These are phyloP conservation scores for Neodon shergylaensis DNA, from an alignment of 2,113 vertebrate genomes.

Conservation along the genomic window DNA sequence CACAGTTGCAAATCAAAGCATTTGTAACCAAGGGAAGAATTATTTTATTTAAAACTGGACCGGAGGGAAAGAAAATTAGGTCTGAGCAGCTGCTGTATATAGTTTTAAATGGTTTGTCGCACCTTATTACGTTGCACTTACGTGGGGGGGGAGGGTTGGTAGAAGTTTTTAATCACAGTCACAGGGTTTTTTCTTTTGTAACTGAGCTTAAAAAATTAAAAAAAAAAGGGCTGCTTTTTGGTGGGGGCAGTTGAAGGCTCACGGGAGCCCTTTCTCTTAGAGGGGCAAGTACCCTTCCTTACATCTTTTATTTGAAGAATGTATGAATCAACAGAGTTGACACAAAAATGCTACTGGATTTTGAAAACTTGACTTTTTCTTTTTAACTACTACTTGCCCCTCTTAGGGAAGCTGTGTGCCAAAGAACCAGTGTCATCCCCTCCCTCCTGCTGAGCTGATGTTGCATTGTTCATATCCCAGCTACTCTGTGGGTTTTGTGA, in stretches of 20 bases:
- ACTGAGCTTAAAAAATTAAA: slow-evolving; percentile 85
- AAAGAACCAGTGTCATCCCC: slow-evolving; percentile 92
- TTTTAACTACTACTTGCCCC: slow-evolving; percentile 82
- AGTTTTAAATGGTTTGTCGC: slow-evolving; percentile 94
- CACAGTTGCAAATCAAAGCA: slow-evolving; percentile 85
- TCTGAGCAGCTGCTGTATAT: slow-evolving; percentile 91
- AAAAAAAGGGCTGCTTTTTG: slow-evolving; percentile 85
- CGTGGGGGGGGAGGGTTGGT: slow-evolving; percentile 89
- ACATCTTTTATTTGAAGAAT: slow-evolving; percentile 71
- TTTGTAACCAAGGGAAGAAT: slow-evolving; percentile 87
- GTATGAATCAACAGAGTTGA: slow-evolving; percentile 79
- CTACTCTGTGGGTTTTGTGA: slow-evolving; percentile 96
- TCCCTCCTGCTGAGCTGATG: slow-evolving; percentile 92
- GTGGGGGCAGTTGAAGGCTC: slow-evolving; percentile 86
- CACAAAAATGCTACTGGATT: slow-evolving; percentile 87
- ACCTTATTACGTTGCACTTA: slow-evolving; percentile 99
- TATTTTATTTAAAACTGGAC: slow-evolving; percentile 89
- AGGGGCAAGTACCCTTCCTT: slow-evolving; percentile 82
- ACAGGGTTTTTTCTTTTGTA: slow-evolving; percentile 92
- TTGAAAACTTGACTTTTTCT: slow-evolving; percentile 85
- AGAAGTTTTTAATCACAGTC: slow-evolving; percentile 98
- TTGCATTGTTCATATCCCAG: slow-evolving; percentile 92
- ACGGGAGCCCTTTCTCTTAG: slow-evolving; percentile 86
- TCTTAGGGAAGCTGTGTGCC: slow-evolving; percentile 95
- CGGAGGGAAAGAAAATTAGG: slow-evolving; percentile 82